Percentiles rank a stretch among this genome's conserved stretches.
Evolutionary conservation across 2,113 vertebrate genomes (phyloP).

Genomic region (Hiodon tergisus): DNA sequence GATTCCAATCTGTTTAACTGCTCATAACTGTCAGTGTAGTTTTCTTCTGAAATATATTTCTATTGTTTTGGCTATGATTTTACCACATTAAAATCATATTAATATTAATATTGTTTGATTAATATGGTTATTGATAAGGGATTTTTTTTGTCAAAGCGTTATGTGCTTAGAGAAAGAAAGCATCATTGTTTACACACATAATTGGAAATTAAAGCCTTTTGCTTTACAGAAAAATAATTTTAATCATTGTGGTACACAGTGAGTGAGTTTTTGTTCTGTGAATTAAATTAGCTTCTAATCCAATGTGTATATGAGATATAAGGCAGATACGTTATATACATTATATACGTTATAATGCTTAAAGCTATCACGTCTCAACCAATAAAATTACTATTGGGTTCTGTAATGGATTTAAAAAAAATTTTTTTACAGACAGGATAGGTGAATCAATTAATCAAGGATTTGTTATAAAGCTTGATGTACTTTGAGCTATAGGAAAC

Average conservation of each 20-base stretch:
- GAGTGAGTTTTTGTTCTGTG: slow-evolving; percentile 28
- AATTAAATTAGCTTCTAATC: slow-evolving; percentile 33
- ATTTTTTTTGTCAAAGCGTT: no score
- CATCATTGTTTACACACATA: neutral
- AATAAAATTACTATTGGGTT: slow-evolving; percentile 19
- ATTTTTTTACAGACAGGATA: slow-evolving; percentile 6
- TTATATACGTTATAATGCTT: slow-evolving; percentile 29
- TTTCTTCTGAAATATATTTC: no score
- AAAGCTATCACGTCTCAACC: slow-evolving; percentile 20
- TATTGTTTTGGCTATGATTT: no score
- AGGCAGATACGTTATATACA: slow-evolving; percentile 27
- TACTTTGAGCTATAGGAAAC: neutral
- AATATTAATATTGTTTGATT: no score
- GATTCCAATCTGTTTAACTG: no score
- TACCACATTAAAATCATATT: no score
- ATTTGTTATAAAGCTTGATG: slow-evolving; percentile 1
- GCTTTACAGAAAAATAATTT: slow-evolving; percentile 23
- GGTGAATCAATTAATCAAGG: slow-evolving; percentile 12
- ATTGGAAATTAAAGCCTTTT: neutral
- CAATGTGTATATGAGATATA: slow-evolving; percentile 28
- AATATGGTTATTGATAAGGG: no score
- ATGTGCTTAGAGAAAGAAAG: no score
- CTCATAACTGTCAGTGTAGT: no score
- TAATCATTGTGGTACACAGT: slow-evolving; percentile 21
- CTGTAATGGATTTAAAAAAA: no score